Percentiles rank a stretch among this genome's conserved stretches.
Conservation (phyloP, 2,797 vertebrate genomes). For the Chanos chanos region DNA sequence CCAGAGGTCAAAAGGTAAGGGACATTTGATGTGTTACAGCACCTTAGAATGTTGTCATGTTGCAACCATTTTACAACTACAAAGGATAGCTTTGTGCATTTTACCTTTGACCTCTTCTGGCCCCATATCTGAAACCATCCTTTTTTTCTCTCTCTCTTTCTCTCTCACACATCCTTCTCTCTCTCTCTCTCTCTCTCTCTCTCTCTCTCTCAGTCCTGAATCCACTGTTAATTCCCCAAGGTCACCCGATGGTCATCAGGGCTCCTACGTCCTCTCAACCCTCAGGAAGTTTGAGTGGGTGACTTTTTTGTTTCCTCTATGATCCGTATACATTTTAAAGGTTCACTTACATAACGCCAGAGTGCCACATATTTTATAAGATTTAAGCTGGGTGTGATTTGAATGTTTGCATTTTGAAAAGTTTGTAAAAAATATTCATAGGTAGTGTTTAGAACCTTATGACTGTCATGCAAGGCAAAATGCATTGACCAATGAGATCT, state of each 20-base stretch:
- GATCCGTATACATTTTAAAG: not conserved
- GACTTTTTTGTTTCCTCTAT: not conserved
- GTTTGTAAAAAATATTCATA: too few relatives aligned
- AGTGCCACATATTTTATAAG: not conserved
- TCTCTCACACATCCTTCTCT: not conserved
- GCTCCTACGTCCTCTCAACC: constrained; percentile 43
- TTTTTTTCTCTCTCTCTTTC: not conserved
- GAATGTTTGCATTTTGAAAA: too few relatives aligned
- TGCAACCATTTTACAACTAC: too few relatives aligned
- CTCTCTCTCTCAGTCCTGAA: constrained; percentile 21
- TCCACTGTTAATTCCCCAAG: constrained; percentile 9
- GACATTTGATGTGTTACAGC: too few relatives aligned
- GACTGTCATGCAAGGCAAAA: too few relatives aligned
- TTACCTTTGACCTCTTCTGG: not conserved
- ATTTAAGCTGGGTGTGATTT: too few relatives aligned
- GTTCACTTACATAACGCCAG: not conserved
- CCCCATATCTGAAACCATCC: not conserved
- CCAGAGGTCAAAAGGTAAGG: not conserved
- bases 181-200: not conserved
- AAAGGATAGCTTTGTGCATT: not conserved
- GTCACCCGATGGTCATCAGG: not conserved
- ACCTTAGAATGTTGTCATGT: too few relatives aligned
- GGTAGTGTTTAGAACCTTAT: too few relatives aligned
- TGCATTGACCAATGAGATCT: too few relatives aligned
- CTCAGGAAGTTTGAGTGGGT: constrained; percentile 60